A percentile compares a stretch with the other conserved stretches of the same genome.
These are phyloP conservation scores for Adelphocoris suturalis DNA, from an alignment of 2,888 invertebrate genomes.

Conservation along the genomic window DNA sequence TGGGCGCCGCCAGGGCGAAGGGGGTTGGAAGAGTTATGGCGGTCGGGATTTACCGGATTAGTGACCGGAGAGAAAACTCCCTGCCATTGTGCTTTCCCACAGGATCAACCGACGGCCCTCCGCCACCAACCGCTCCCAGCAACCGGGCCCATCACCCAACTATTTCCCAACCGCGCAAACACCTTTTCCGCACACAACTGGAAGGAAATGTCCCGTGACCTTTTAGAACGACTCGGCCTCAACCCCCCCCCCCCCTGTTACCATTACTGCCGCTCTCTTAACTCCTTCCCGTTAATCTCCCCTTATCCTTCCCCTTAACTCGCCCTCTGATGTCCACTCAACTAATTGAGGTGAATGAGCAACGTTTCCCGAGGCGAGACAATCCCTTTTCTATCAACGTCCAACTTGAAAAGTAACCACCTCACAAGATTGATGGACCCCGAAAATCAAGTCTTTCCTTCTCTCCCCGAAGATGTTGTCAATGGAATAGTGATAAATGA, in stretches of 20 bases:
- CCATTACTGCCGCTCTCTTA: neutral
- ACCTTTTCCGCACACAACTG: slow-evolving; percentile 1
- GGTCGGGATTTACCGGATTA: slow-evolving; percentile 20
- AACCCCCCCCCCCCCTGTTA: too few species aligned
- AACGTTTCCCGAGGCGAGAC: slow-evolving; percentile 7
- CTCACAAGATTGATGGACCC: slow-evolving; percentile 23
- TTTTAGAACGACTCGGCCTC: neutral
- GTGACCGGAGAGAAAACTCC: slow-evolving; percentile 1
- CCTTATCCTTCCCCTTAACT: neutral
- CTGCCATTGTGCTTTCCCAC: neutral
- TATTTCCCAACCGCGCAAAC: neutral
- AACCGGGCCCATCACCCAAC: neutral
- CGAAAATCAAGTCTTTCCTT: neutral
- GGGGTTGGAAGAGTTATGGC: neutral
- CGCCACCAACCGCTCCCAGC: neutral
- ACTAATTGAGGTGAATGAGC: slow-evolving; percentile 11
- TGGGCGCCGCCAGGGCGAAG: neutral
- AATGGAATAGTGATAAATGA: neutral
- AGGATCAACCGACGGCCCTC: slow-evolving; percentile 15
- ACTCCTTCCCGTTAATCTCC: neutral
- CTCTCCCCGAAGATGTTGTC: neutral
- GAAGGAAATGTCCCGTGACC: slow-evolving; percentile 34
- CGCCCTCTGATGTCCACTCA: slow-evolving; percentile 14
- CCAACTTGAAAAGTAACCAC: neutral
- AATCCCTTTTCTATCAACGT: slow-evolving; percentile 49